A percentile compares a stretch with the other conserved stretches of the same genome.
Conservation (phyloP, 2,888 invertebrate species). For the Drosophila colorata region DNA sequence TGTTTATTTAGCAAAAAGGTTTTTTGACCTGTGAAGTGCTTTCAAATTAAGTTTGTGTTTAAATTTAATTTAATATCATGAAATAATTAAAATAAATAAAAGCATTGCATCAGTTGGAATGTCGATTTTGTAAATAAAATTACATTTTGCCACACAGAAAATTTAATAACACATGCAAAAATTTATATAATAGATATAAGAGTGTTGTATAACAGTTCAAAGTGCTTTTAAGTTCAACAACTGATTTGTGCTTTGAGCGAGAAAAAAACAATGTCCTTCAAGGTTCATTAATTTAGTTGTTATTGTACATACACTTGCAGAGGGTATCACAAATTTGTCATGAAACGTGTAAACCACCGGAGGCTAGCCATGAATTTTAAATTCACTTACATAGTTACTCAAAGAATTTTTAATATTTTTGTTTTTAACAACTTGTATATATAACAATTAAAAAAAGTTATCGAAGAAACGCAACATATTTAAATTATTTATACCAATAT, state of each 20-base stretch:
- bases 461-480: not conserved
- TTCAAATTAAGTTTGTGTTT: not conserved
- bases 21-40: not conserved
- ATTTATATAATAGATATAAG: not conserved
- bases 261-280: not conserved
- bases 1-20: constrained; percentile 6
- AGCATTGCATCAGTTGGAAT: too few relatives aligned
- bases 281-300: not conserved
- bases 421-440: too few relatives aligned
- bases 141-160: not conserved
- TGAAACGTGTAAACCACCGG: too few relatives aligned
- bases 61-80: not conserved
- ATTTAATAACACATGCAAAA: not conserved
- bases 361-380: too few relatives aligned
- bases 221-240: not conserved
- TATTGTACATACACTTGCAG: too few relatives aligned
- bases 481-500: too few relatives aligned
- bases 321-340: too few relatives aligned
- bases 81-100: not conserved
- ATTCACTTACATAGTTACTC: too few relatives aligned
- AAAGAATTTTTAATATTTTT: too few relatives aligned
- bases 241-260: not conserved
- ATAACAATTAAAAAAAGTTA: too few relatives aligned
- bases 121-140: not conserved
- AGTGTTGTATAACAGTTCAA: not conserved